A percentile compares a stretch with the other conserved stretches of the same genome.
Conservation (phyloP, 2,113 vertebrate species). For the Cyrtonyx montezumae region DNA sequence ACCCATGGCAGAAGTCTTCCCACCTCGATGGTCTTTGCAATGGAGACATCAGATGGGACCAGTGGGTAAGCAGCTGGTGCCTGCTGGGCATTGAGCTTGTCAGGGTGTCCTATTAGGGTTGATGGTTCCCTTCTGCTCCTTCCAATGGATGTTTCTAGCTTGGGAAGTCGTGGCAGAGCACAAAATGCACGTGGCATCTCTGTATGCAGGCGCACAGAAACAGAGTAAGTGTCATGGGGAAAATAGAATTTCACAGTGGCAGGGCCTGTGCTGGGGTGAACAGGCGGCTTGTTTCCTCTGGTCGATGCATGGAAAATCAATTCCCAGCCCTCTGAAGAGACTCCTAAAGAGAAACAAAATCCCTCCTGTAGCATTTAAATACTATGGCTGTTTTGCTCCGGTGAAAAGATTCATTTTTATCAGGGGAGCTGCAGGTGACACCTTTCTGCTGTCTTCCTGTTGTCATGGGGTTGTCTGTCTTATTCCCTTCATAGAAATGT, state of each 20-base stretch:
- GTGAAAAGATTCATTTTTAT: not conserved
- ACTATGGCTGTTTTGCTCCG: not conserved
- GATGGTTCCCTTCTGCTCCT: not conserved
- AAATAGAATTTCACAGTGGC: conserved; percentile 62
- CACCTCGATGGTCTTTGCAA: not conserved
- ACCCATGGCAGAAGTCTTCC: not conserved
- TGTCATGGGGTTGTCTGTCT: not conserved
- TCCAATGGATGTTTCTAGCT: conserved; percentile 10
- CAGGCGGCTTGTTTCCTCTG: conserved; percentile 3
- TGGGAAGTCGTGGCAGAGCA: not conserved
- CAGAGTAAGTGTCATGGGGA: conserved; percentile 48
- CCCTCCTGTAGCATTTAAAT: not conserved
- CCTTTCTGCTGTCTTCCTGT: not conserved
- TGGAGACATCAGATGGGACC: not conserved
- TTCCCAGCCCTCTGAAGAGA: conserved; percentile 31
- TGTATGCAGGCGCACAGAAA: not conserved
- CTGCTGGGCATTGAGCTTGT: not conserved
- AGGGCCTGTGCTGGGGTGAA: conserved; percentile 31
- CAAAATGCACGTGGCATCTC: conserved; percentile 30
- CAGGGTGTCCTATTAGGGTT: not conserved
- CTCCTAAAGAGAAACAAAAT: conserved; percentile 29
- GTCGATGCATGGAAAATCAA: conserved; percentile 62
- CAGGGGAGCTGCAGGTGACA: not conserved
- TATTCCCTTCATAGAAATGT: not conserved
- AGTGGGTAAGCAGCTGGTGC: not conserved